These are phyloP conservation scores for Odobenus rosmarus DNA, from an alignment of 2,113 vertebrate genomes.

Conservation along the genomic window DNA sequence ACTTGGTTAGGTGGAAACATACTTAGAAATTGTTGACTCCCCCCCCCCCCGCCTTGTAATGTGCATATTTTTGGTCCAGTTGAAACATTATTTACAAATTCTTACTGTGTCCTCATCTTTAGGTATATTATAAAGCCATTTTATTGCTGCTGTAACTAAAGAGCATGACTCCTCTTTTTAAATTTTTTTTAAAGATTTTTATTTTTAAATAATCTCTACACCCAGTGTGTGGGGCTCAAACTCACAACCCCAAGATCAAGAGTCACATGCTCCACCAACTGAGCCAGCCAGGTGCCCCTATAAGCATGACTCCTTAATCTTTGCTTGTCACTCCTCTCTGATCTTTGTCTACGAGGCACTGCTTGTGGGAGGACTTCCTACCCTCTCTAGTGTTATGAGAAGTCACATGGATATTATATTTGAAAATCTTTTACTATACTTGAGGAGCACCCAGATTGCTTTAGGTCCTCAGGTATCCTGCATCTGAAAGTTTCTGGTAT, in stretches of 20 bases:
- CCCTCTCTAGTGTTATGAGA: not conserved
- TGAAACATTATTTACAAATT: constrained; percentile 37
- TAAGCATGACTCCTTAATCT: constrained; percentile 5
- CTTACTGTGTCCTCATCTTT: not conserved
- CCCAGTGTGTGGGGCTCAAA: not conserved
- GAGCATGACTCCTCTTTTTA: not conserved
- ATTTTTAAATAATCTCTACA: not conserved
- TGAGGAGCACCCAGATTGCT: not conserved
- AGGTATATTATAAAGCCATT: not conserved
- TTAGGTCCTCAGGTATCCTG: not conserved
- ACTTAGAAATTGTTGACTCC: constrained; percentile 35
- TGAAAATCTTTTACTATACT: constrained; percentile 19
- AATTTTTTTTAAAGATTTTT: not conserved
- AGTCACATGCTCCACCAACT: not conserved
- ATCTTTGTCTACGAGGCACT: not conserved
- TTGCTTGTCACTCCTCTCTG: not conserved
- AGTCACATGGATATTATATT: not conserved
- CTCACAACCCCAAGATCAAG: not conserved
- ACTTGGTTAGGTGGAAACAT: not conserved
- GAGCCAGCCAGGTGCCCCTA: not conserved
- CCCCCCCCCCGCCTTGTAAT: not conserved
- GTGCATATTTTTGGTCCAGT: not conserved
- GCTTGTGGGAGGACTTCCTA: not conserved
- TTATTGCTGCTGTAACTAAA: constrained; percentile 25
- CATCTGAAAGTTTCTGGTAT: constrained; percentile 35